Conservation (phyloP, 2,888 invertebrate species). For the Eurytoma adleriae region DNA sequence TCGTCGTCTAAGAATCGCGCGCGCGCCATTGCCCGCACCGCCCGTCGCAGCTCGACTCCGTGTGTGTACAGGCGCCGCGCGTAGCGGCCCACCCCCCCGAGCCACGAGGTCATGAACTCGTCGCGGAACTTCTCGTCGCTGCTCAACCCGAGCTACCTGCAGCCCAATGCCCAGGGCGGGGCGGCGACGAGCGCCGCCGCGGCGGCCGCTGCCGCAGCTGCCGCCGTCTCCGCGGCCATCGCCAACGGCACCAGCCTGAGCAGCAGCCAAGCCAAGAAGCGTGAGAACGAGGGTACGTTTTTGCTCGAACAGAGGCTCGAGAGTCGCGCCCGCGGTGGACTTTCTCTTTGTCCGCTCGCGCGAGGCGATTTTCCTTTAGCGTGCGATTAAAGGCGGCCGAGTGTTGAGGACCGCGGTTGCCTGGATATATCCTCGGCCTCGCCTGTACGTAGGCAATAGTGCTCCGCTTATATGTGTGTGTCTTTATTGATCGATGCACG, state of each 20-base stretch:
- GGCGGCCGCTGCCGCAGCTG: conserved; percentile 77
- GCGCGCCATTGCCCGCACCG: too few relatives aligned
- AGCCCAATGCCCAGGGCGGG: conserved; percentile 70
- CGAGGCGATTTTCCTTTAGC: neutral
- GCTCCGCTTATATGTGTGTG: neutral
- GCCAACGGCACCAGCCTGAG: conserved; percentile 75
- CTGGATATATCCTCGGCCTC: neutral
- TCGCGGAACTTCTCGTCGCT: conserved; percentile 74
- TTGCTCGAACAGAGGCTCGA: too few relatives aligned
- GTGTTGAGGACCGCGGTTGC: neutral
- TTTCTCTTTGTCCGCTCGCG: neutral
- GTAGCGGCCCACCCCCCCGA: neutral
- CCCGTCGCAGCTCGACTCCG: too few relatives aligned
- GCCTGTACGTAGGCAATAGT: neutral
- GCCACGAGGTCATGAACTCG: conserved; percentile 67
- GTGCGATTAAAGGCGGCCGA: neutral
- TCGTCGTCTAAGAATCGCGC: too few relatives aligned
- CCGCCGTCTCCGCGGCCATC: conserved; percentile 79
- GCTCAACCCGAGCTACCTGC: conserved; percentile 73
- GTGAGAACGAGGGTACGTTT: conserved; percentile 69
- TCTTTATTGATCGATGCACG: conserved; percentile 16
- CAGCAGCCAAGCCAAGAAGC: conserved; percentile 65
- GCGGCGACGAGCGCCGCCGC: conserved; percentile 68
- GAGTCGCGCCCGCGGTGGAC: neutral
- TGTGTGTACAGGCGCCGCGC: neutral